Evolutionary conservation across 2,888 invertebrate genomes (phyloP).

Genomic region (Xestia rhomboidea): DNA sequence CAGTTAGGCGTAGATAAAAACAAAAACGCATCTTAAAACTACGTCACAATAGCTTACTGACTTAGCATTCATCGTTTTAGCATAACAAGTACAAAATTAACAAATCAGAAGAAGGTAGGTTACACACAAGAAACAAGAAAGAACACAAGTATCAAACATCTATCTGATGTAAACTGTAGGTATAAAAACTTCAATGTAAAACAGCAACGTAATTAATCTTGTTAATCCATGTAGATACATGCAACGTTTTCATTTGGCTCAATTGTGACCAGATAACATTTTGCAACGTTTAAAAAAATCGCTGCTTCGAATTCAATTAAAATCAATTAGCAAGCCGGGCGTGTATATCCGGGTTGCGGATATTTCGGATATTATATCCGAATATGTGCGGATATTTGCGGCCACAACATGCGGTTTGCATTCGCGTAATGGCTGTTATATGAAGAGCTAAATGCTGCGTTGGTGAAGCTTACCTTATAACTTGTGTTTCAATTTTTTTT

Average conservation of each 20-base stretch:
- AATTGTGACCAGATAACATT: conserved; percentile 30
- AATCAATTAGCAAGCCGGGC: conserved; percentile 45
- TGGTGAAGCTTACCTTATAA: conserved; percentile 13
- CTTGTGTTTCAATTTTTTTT: too few species aligned
- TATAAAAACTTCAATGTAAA: neutral
- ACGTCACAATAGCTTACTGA: too few species aligned
- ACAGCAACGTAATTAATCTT: conserved; percentile 1
- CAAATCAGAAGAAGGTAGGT: too few species aligned
- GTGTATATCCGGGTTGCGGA: conserved; percentile 21
- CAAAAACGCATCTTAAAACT: too few species aligned
- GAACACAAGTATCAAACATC: too few species aligned
- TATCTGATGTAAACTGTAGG: neutral
- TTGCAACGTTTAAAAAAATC: conserved; percentile 43
- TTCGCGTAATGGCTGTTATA: conserved; percentile 37
- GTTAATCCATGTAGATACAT: conserved; percentile 9
- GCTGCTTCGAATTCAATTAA: conserved; percentile 30
- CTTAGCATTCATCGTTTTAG: too few species aligned
- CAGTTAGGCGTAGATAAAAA: too few species aligned
- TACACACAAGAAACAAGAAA: too few species aligned
- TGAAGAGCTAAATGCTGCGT: conserved; percentile 36
- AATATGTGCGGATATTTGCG: conserved; percentile 37
- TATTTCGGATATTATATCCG: conserved; percentile 42
- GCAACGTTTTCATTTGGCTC: conserved; percentile 10
- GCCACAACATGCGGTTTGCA: conserved; percentile 43
- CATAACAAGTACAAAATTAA: too few species aligned